These are phyloP conservation scores for Laothoe populi DNA, from an alignment of 2,888 invertebrate species.

Conservation along the genomic window DNA sequence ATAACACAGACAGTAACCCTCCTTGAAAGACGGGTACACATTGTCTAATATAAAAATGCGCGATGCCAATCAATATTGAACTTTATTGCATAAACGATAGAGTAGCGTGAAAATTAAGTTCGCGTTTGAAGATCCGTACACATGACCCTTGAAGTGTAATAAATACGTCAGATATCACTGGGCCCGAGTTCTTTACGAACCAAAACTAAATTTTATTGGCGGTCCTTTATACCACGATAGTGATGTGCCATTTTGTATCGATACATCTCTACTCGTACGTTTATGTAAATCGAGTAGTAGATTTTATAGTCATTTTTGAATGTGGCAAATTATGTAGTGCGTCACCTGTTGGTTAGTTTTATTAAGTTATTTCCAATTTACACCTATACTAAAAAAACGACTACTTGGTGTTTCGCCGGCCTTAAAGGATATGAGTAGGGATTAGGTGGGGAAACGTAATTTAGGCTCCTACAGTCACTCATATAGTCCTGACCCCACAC, in stretches of 20 bases:
- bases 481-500: too few species aligned
- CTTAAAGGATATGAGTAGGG: too few species aligned
- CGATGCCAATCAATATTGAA: background rate
- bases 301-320: too few species aligned
- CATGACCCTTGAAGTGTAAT: background rate
- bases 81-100: background rate
- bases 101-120: background rate
- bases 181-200: slow-evolving; percentile 73
- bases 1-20: slow-evolving; percentile 10
- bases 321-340: too few species aligned
- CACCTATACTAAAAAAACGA: too few species aligned
- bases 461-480: too few species aligned
- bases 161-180: slow-evolving; percentile 29
- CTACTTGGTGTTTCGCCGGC: too few species aligned
- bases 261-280: slow-evolving; percentile 32
- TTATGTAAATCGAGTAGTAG: background rate
- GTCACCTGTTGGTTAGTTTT: too few species aligned
- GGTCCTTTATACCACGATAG: slow-evolving; percentile 42
- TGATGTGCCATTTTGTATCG: slow-evolving; percentile 44
- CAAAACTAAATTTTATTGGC: slow-evolving; percentile 70
- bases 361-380: too few species aligned
- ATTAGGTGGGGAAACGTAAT: too few species aligned
- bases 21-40: background rate
- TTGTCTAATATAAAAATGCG: background rate
- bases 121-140: background rate